Percentiles rank a stretch among this genome's conserved stretches.
Conservation (phyloP, 2,797 vertebrate genomes). For the Esox masquinongy region DNA sequence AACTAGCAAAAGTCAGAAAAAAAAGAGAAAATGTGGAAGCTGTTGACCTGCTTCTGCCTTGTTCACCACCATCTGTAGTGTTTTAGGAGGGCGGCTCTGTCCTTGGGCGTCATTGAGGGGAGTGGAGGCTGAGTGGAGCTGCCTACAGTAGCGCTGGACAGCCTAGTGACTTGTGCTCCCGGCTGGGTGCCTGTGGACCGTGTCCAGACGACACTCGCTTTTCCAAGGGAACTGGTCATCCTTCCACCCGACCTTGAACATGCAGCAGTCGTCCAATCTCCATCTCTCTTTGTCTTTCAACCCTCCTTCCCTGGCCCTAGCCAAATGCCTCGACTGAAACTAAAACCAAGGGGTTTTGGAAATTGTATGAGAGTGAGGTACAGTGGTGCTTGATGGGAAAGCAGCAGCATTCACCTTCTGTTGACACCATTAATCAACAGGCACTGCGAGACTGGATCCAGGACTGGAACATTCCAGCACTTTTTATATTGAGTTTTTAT, state of each 20-base stretch:
- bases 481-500: neutral
- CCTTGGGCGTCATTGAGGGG: slow-evolving; percentile 64
- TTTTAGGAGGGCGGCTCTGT: slow-evolving; percentile 53
- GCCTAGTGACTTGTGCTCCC: neutral
- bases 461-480: slow-evolving; percentile 4
- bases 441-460: neutral
- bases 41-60: slow-evolving; percentile 56
- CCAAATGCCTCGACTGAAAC: too few relatives aligned
- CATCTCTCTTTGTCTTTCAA: neutral
- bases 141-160: neutral
- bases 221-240: slow-evolving; percentile 27
- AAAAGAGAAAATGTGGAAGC: neutral
- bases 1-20: slow-evolving; percentile 1
- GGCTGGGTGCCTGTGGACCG: neutral
- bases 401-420: slow-evolving; percentile 4
- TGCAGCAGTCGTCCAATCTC: neutral
- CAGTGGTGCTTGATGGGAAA: neutral
- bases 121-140: neutral
- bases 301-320: neutral
- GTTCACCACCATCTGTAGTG: slow-evolving; percentile 37
- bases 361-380: too few relatives aligned
- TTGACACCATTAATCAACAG: slow-evolving; percentile 10
- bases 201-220: neutral
- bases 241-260: neutral
- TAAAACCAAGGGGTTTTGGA: too few relatives aligned